phyloP scores from a whole-genome alignment of 2,113 vertebrate genomes.

The Shinisaurus crocodilurus region DNA sequence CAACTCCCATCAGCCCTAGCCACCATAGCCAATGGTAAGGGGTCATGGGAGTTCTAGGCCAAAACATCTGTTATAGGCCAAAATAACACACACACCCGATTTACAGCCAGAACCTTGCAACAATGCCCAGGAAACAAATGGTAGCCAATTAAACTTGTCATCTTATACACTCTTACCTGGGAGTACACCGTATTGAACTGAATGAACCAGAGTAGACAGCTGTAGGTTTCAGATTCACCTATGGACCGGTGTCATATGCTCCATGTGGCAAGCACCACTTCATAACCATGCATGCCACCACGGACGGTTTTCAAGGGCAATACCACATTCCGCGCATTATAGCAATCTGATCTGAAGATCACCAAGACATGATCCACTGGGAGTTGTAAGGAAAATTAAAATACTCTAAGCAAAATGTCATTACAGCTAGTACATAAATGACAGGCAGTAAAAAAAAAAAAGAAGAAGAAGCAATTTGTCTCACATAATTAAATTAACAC shows the following conservation, averaged over 20 bases:
- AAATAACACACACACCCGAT: not conserved
- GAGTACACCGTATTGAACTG: not conserved
- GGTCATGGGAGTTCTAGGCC: not conserved
- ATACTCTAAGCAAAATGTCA: not conserved
- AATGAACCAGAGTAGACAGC: not conserved
- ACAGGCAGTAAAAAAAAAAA: too few species aligned
- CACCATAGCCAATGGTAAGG: not conserved
- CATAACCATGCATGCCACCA: not conserved
- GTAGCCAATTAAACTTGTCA: not conserved
- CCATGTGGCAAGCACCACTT: not conserved
- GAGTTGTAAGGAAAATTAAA: not conserved
- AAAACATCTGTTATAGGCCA: not conserved
- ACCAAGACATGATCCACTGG: not conserved
- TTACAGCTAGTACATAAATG: not conserved
- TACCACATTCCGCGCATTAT: not conserved
- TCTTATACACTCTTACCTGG: not conserved
- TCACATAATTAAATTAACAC: not conserved
- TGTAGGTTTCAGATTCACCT: not conserved
- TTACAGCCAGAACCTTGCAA: not conserved
- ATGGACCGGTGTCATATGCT: not conserved
- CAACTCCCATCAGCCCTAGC: not conserved
- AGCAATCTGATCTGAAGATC: not conserved
- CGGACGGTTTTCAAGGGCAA: not conserved
- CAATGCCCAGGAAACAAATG: not conserved
- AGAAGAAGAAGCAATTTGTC: not conserved